phyloP scores from a whole-genome alignment of 2,113 vertebrate species.

The Cyanoderma ruficeps region DNA sequence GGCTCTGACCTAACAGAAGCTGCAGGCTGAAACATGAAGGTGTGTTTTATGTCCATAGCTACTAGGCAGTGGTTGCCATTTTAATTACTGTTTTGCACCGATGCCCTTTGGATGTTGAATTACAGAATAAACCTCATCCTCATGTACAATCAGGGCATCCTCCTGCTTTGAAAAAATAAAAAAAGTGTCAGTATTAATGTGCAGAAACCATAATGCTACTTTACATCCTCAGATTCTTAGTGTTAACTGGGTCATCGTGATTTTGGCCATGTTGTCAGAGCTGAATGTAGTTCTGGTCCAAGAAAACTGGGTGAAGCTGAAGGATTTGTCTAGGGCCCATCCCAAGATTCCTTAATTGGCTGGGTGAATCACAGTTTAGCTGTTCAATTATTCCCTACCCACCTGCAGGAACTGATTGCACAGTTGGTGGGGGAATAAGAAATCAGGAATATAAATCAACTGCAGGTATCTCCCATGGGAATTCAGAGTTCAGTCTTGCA shows the following conservation, averaged over 20 bases:
- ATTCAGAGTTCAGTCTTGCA: background rate
- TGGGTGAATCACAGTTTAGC: conserved; percentile 64
- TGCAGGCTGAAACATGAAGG: background rate
- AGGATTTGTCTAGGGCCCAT: background rate
- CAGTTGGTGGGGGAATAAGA: conserved; percentile 46
- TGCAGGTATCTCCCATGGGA: conserved; percentile 24
- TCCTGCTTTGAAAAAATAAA: background rate
- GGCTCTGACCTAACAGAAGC: background rate
- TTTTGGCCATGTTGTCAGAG: background rate
- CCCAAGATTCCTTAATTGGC: conserved; percentile 34
- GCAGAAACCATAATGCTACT: background rate
- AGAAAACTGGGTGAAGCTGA: background rate
- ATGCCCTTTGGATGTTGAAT: background rate
- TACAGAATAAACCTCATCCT: background rate
- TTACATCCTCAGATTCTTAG: background rate
- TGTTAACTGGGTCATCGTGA: background rate
- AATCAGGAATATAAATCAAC: conserved; percentile 49
- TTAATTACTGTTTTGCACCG: background rate
- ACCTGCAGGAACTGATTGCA: conserved; percentile 35
- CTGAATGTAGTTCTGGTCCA: background rate
- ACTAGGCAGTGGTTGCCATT: background rate
- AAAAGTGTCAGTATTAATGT: background rate
- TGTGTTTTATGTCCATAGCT: background rate
- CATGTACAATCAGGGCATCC: background rate
- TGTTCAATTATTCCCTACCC: conserved; percentile 41